Conservation (phyloP, 2,797 vertebrate genomes). For the Esox masquinongy region DNA sequence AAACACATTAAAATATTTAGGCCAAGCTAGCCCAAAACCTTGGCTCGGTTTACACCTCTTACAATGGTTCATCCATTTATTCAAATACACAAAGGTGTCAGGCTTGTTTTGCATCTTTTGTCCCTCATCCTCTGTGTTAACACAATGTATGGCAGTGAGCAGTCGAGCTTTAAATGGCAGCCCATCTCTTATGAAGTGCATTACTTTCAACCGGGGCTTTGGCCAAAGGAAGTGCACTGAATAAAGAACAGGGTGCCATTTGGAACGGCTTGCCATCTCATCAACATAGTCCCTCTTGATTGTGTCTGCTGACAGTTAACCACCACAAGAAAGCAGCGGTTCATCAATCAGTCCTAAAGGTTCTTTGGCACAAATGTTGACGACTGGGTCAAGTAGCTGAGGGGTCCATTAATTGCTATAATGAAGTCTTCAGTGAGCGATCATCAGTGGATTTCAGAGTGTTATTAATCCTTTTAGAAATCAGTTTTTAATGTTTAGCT, state of each 20-base stretch:
- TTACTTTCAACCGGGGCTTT: background rate
- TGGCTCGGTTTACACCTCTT: background rate
- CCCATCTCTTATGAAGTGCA: background rate
- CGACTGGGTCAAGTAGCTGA: conserved; percentile 71
- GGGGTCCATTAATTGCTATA: conserved; percentile 77
- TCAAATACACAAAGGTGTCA: conserved; percentile 26
- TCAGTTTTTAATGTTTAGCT: conserved; percentile 68
- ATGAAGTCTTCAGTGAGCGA: conserved; percentile 76
- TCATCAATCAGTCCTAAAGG: conserved; percentile 75
- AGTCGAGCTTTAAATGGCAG: background rate
- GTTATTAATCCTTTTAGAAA: conserved; percentile 70
- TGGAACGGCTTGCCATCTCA: conserved; percentile 28
- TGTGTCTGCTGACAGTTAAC: conserved; percentile 65
- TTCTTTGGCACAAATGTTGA: conserved; percentile 70
- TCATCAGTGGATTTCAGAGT: conserved; percentile 62
- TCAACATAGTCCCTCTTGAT: conserved; percentile 64
- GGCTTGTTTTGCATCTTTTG: conserved; percentile 54
- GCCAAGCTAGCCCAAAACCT: background rate
- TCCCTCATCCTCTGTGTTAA: background rate
- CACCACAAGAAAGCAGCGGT: conserved; percentile 51
- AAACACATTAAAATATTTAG: background rate
- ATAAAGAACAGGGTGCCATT: background rate
- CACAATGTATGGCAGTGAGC: background rate
- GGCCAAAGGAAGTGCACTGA: background rate
- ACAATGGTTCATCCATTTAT: background rate